Base-by-base conservation (phyloP, 2,888 invertebrate genomes). In the Trissolcus brochymenae region DNA sequence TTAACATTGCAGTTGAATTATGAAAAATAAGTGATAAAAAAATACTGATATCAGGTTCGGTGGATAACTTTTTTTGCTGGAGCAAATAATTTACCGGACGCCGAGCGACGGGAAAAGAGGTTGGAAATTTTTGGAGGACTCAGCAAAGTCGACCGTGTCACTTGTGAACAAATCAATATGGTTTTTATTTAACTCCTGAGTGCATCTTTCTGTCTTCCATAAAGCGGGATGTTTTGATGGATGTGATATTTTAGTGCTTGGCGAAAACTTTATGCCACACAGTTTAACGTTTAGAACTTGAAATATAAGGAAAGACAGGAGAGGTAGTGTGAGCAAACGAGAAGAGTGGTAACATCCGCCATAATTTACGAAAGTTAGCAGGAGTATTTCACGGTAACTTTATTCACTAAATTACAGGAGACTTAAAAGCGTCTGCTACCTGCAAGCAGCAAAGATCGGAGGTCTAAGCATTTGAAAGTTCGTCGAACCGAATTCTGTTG, bases 371-470 rank as follows among this genome's bases (percentile, higher is more conserved):
- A 73, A 82, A 83, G 81, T 81, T 82, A 64, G 75, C 71, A 65
- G 65, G 79, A 79, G 79, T 80, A 76, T 76, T 76, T 70, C 80
- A 64, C 74, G 78, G 79, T 81, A 85, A 86, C 83, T 85, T 84
- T 82, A 84, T 84, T 85, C 85, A 79, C 80, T 82, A 84, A 84
- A 84, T 85, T 85, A 85, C 82, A 81, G 73, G 81, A 80, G 83
- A 83, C 84, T 83, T 82, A 81, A 84, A 84, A 83, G 84, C 83
- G 81, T 83, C 82, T 81, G 84, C 82, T 82, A 84, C 75, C 75
- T 78, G 75, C 41, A 55, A 62, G 66, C 43, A 53, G 56, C 64
- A 55, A 74, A 65, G 73, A 40, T 70, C 66, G 70, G 65, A 78
- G 79, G 81, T 82, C 80, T 76, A 80, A 77, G 76, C 66, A 79